Evolutionary conservation across 2,113 vertebrate genomes (phyloP), one percentile per base, ranked within the genome.

Genomic region (Alces alces): DNA sequence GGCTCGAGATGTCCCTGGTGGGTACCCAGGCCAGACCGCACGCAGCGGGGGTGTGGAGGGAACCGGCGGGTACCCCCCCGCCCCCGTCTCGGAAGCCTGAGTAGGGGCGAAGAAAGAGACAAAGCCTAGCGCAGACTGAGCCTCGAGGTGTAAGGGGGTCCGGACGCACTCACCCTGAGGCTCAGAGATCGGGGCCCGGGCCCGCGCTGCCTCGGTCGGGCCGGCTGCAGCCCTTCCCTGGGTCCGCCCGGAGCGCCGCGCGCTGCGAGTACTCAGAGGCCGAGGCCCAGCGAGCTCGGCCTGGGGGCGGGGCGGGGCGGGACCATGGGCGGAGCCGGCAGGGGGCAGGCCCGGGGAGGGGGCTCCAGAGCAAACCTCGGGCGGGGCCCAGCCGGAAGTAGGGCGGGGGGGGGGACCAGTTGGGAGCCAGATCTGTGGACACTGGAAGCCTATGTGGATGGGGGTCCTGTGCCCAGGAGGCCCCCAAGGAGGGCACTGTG

Each of bases 111-210:
- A 33, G 30, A 50, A 5, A 54, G 86, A 90, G 78, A 91, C 96
- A 91, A 96, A 91, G 96, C 95, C 52, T 50, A 7, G 60, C 7
- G 25, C 19, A 50, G 79, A 25, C 52, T 0, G 9, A 78, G 64
- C 58, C 88, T 57, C 3, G 50, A 43, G n/a, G 12, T 21, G 54
- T 17, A 23, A 47, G 30, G 27, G 54, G 89, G 2, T n/a, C 43
- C 86, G 28, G 27, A 60, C 43, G 76, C 97, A 97, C 98, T 98
- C 97, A 98, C 98, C 97, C 90, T 57, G 47, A 30, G 50, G 91
- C 88, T 33, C 25, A 28, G 36, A 93, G 80, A 16, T 36, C 57
- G n/a, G 57, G 79, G 70, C 47, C 89, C 27, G 4, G 19, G 86
- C 92, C 86, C 52, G 50, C 86, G 66, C 57, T 21, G 85, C 64